Base-by-base conservation (phyloP, 2,888 invertebrate species). In the Trachelus tabidus region DNA sequence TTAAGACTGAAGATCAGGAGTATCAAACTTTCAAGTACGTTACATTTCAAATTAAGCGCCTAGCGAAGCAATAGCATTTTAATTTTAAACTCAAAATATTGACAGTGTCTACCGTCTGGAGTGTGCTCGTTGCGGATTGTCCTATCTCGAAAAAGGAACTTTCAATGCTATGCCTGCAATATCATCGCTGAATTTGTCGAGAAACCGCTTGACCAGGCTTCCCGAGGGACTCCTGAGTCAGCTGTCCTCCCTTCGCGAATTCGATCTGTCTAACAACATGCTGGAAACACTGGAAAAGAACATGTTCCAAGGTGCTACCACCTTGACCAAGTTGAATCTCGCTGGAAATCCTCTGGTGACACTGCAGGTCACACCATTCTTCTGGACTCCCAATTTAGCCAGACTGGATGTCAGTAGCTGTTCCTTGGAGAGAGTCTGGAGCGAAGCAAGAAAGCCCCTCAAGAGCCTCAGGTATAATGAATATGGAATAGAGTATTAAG, bases 211-310 rank as follows among this genome's bases (percentile, higher is more conserved):
- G 56, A 80, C 82, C 31, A 37, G 77, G 15, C 76, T 91, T 12
- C 90, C 91, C 1, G 80, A 87, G 71, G 85, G 89, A 80, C 84
- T 90, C n/a, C 75, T 91, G 35, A 87, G 92, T 85, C 84, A 90
- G 68, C 91, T 94, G 11, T 93, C 93, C 4, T 94, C 94, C 84
- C 92, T 97, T 4, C 94, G 94, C 35, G 94, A 95, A 79, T 92
- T 97, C 77, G 95, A 96, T 87, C 92, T 97, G 69, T 95, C 96
- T 56, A 93, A 95, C 86, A 97, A 97, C 87, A 89, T 94, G 83
- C 93, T 97, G 75, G 91, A 92, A 11, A 93, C 93, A 33, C 89
- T 97, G 56, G 94, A 95, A 73, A 91, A 92, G 12, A 93, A 94
- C 84, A 92, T 95, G 80, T 96, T 97, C 89, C 93, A 93, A 83